Percentiles rank a stretch among this genome's conserved stretches.
phyloP scores from a whole-genome alignment of 2,797 vertebrate genomes.

The Discoglossus pictus region DNA sequence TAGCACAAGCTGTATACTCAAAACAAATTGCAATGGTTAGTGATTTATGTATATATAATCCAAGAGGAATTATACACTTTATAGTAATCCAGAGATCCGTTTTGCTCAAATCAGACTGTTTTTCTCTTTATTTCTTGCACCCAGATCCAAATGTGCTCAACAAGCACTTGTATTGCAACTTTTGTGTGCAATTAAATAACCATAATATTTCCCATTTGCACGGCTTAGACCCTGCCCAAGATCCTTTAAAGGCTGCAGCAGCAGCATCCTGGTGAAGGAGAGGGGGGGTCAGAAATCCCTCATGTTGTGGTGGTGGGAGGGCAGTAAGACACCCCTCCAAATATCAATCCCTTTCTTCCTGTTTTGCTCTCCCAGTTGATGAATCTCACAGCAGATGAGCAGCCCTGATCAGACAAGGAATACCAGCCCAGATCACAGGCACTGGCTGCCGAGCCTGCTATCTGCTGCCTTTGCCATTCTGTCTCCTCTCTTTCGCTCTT shows the following conservation, averaged over 20 bases:
- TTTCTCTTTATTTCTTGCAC: background rate
- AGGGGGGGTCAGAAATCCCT: slow-evolving; percentile 35
- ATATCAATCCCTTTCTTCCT: slow-evolving; percentile 5
- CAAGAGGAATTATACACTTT: slow-evolving; percentile 21
- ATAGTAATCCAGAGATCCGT: slow-evolving; percentile 15
- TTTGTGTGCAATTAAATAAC: slow-evolving; percentile 38
- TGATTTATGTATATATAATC: slow-evolving; percentile 23
- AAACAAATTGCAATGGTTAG: slow-evolving; percentile 11
- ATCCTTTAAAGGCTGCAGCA: slow-evolving; percentile 43
- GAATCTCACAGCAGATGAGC: slow-evolving; percentile 19
- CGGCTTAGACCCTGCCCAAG: slow-evolving; percentile 17
- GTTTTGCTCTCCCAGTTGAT: background rate
- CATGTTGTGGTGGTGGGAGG: slow-evolving; percentile 28
- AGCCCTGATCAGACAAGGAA: background rate
- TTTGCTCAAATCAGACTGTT: background rate
- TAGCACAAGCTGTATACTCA: slow-evolving; percentile 13
- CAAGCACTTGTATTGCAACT: slow-evolving; percentile 35
- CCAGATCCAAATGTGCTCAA: slow-evolving; percentile 26
- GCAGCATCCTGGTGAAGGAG: slow-evolving; percentile 35
- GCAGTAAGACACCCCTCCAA: slow-evolving; percentile 27
- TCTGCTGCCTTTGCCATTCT: slow-evolving; percentile 30
- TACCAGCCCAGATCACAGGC: slow-evolving; percentile 41
- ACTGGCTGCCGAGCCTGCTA: slow-evolving; percentile 53
- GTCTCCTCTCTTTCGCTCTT: slow-evolving; percentile 8
- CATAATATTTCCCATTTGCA: slow-evolving; percentile 31